A percentile compares a stretch with the other conserved stretches of the same genome.
Conservation (phyloP, 2,888 invertebrate genomes). For the Himalopsyche anomala region DNA sequence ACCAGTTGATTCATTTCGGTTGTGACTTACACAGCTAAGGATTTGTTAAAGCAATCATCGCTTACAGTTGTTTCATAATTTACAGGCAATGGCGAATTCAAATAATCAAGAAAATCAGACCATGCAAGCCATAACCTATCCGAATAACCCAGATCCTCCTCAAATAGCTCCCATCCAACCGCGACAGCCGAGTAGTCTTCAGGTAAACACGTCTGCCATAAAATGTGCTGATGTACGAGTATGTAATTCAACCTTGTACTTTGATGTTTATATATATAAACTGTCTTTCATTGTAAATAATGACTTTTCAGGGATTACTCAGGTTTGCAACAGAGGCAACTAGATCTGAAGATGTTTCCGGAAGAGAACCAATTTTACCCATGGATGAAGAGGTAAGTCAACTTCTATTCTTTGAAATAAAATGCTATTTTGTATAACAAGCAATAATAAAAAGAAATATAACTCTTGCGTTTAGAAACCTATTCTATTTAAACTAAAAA, state of each 20-base stretch:
- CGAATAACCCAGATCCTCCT: constrained; percentile 67
- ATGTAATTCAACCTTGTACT: neutral
- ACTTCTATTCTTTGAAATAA: neutral
- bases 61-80: neutral
- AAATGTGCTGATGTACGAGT: neutral
- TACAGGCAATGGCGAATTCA: constrained; percentile 48
- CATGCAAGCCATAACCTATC: constrained; percentile 69
- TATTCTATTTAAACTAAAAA: too few species aligned
- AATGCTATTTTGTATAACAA: too few species aligned
- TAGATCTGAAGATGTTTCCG: constrained; percentile 77
- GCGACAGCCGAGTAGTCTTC: constrained; percentile 72
- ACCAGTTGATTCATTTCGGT: neutral
- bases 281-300: neutral
- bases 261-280: neutral
- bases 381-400: constrained; percentile 80
- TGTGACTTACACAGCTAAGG: neutral
- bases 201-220: constrained; percentile 68
- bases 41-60: neutral
- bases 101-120: constrained; percentile 67
- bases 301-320: constrained; percentile 78
- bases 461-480: too few species aligned
- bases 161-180: constrained; percentile 69
- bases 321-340: constrained; percentile 84
- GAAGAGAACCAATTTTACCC: constrained; percentile 73
- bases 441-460: too few species aligned